A percentile compares a stretch with the other conserved stretches of the same genome.
These are phyloP conservation scores for Mycalesis mineus DNA, from an alignment of 2,888 invertebrate genomes.

Conservation along the genomic window DNA sequence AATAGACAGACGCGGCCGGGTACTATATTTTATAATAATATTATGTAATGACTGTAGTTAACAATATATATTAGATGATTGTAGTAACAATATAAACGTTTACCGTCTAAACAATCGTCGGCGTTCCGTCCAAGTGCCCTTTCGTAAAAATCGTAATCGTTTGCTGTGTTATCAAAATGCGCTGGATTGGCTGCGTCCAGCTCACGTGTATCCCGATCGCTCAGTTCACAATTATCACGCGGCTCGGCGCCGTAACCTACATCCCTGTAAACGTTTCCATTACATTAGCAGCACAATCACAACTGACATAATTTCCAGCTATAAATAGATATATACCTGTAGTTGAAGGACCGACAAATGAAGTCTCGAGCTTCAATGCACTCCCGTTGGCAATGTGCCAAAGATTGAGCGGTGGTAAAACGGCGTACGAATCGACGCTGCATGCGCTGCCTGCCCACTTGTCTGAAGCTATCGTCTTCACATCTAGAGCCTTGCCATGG, in stretches of 20 bases:
- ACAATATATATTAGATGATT: background rate
- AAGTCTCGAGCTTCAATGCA: constrained; percentile 90
- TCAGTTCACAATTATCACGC: constrained; percentile 92
- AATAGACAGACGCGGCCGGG: too few species aligned
- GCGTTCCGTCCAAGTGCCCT: constrained; percentile 84
- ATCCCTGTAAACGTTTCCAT: constrained; percentile 54
- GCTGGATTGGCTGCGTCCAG: constrained; percentile 90
- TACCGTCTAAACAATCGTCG: constrained; percentile 92
- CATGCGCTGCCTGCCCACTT: constrained; percentile 88
- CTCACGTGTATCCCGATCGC: constrained; percentile 90
- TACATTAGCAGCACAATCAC: background rate
- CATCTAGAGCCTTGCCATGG: constrained; percentile 81
- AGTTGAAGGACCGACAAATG: constrained; percentile 92
- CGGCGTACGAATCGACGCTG: constrained; percentile 87
- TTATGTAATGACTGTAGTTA: background rate
- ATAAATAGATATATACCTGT: constrained; percentile 73
- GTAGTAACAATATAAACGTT: too few species aligned
- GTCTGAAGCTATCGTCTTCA: constrained; percentile 90
- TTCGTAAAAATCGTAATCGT: constrained; percentile 90
- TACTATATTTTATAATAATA: too few species aligned
- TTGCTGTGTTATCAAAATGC: constrained; percentile 89
- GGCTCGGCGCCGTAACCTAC: constrained; percentile 80
- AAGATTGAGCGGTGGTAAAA: constrained; percentile 83
- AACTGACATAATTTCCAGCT: background rate
- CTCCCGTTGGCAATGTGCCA: constrained; percentile 90